A percentile compares a stretch with the other conserved stretches of the same genome.
phyloP scores from a whole-genome alignment of 2,888 invertebrate species.

The Plebejus anna region DNA sequence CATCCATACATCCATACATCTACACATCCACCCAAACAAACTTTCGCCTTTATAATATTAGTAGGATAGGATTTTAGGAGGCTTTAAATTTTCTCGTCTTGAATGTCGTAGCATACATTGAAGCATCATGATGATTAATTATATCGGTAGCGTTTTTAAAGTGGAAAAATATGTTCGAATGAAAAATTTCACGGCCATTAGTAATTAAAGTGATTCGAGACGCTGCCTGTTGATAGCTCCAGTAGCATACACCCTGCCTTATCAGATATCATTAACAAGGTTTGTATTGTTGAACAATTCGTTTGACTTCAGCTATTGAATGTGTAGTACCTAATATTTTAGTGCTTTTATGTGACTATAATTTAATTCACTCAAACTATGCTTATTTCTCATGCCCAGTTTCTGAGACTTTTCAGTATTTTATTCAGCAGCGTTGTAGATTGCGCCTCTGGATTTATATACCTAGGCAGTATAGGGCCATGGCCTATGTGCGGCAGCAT shows the following conservation, averaged over 20 bases:
- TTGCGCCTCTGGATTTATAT: too few species aligned
- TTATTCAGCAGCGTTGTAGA: too few species aligned
- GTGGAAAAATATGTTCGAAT: not conserved
- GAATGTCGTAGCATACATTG: not conserved
- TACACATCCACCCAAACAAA: too few species aligned
- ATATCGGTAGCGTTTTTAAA: not conserved
- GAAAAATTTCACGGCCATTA: not conserved
- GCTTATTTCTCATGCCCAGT: too few species aligned
- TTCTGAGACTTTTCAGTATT: too few species aligned
- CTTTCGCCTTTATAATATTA: too few species aligned
- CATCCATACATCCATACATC: too few species aligned
- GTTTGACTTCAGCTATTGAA: not conserved
- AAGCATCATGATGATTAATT: not conserved
- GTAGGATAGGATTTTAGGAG: not conserved
- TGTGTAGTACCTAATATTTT: not conserved
- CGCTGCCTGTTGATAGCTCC: not conserved
- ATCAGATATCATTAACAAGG: not conserved
- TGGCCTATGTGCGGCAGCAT: too few species aligned
- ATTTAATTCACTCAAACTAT: too few species aligned
- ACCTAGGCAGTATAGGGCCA: too few species aligned
- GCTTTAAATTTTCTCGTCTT: not conserved
- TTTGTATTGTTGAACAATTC: not conserved
- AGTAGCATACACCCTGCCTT: not conserved
- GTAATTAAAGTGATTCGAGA: not conserved
- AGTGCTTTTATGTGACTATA: too few species aligned